A percentile compares a stretch with the other conserved stretches of the same genome.
These are phyloP conservation scores for Salpingus planirostris DNA, from an alignment of 2,888 invertebrate species.

Conservation along the genomic window DNA sequence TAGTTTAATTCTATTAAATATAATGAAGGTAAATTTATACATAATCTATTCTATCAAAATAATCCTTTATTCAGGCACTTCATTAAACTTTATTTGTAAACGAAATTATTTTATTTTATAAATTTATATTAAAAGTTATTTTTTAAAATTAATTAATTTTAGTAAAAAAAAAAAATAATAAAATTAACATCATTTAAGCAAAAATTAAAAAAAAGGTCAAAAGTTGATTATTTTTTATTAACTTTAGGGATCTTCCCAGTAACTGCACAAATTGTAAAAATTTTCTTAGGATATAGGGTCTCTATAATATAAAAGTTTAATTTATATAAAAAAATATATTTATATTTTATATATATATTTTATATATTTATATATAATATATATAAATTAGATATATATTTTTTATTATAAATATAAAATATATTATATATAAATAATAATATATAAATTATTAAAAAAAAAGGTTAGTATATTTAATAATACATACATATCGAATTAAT, in stretches of 20 bases:
- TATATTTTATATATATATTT: no score
- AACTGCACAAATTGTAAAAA: no score
- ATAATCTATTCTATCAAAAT: conserved; percentile 55
- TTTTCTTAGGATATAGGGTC: no score
- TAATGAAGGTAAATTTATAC: conserved; percentile 40
- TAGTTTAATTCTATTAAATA: conserved; percentile 55
- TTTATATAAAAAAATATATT: no score
- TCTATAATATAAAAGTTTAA: no score
- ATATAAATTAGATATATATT: neutral
- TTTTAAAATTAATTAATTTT: conserved; percentile 18
- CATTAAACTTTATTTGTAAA: conserved; percentile 18
- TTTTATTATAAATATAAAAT: conserved; percentile 15
- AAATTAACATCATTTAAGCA: neutral
- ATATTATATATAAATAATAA: conserved; percentile 3
- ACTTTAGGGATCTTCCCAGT: neutral
- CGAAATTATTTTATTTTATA: conserved; percentile 6
- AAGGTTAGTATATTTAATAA: conserved; percentile 6
- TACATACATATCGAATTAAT: conserved; percentile 7
- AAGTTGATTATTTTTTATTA: neutral
- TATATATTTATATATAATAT: neutral
- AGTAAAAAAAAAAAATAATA: neutral
- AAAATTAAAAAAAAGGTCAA: neutral
- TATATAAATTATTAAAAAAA: conserved; percentile 3
- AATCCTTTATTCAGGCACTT: conserved; percentile 51
- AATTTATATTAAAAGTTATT: conserved; percentile 2